Evolutionary conservation across 2,113 vertebrate genomes (phyloP).

Genomic region (Zootoca vivipara): DNA sequence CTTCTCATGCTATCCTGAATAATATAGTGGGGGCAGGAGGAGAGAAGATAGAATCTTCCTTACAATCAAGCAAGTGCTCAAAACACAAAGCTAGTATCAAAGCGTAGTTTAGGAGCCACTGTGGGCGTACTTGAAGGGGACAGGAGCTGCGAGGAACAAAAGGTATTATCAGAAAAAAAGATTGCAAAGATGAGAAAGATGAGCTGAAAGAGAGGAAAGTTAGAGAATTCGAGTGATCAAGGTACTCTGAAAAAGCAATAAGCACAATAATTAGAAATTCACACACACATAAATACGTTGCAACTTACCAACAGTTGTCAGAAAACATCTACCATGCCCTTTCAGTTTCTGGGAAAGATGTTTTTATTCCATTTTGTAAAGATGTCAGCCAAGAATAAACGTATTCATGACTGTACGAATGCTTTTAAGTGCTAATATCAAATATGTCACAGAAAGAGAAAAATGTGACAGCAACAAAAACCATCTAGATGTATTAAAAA

Average conservation of each 20-base stretch:
- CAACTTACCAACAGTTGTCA: not conserved
- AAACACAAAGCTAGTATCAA: not conserved
- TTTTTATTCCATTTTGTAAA: not conserved
- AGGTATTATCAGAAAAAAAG: not conserved
- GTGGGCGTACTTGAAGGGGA: not conserved
- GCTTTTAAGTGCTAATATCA: no score
- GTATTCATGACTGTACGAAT: no score
- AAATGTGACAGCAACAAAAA: no score
- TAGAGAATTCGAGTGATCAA: not conserved
- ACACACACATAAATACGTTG: not conserved
- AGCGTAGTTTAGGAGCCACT: not conserved
- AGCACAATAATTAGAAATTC: not conserved
- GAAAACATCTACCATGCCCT: not conserved
- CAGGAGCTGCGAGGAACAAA: not conserved
- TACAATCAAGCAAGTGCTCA: not conserved
- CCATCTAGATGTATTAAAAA: no score
- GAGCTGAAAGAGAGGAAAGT: not conserved
- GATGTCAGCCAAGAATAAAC: not conserved
- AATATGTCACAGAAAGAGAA: no score
- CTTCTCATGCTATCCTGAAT: conserved; percentile 2
- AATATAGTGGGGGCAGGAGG: not conserved
- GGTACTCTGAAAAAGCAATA: not conserved
- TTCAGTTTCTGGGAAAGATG: not conserved
- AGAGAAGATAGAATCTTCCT: not conserved
- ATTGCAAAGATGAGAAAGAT: not conserved